Base-by-base conservation (phyloP, 2,113 vertebrate species). In the Acanthochromis polyacanthus region DNA sequence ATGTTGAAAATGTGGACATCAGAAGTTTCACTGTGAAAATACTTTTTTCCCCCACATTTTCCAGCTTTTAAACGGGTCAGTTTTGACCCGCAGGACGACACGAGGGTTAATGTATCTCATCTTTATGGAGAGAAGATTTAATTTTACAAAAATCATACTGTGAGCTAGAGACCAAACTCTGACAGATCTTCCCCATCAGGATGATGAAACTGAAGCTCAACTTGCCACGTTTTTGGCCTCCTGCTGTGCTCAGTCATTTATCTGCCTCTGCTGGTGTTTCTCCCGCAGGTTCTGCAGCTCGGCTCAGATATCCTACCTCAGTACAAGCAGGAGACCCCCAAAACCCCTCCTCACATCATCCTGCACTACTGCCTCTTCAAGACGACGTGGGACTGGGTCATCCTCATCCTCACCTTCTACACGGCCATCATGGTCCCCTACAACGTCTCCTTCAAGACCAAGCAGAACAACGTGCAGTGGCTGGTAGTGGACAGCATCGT, bases 361-460 rank as follows among this genome's bases (percentile, higher is more conserved):
- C 93, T 99, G 72, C 98, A 99, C 95, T 99, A 99, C 84, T 99
- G 98, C 90, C 95, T 98, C 81, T 99, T 99, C 92, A 99, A 99
- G 94, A 99, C 98, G 88, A 99, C 98, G 1, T 99, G 98, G 98
- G 98, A 99, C 89, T 99, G 98, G 98, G 97, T 99, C 88, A 99
- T 99, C 94, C 95, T 99, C 92, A 99, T 99, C 91, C 95, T 99
- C 91, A 99, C 98, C 72, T 99, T 99, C 94, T 99, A 99, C 94
- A 99, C 98, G 0, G 98, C 98, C 91, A 99, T 99, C 93, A 95
- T 99, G 96, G 98, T 99, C 77, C 98, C 98, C 91, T 99, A 99
- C 94, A 99, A 99, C 10, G 98, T 99, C 71, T 99, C 98, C 70
- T 99, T 99, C 92, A 99, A 99, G 93, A 99, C 97, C 61, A 98